Evolutionary conservation across 2,113 vertebrate genomes (phyloP).

Genomic region (Herpailurus yagouaroundi): DNA sequence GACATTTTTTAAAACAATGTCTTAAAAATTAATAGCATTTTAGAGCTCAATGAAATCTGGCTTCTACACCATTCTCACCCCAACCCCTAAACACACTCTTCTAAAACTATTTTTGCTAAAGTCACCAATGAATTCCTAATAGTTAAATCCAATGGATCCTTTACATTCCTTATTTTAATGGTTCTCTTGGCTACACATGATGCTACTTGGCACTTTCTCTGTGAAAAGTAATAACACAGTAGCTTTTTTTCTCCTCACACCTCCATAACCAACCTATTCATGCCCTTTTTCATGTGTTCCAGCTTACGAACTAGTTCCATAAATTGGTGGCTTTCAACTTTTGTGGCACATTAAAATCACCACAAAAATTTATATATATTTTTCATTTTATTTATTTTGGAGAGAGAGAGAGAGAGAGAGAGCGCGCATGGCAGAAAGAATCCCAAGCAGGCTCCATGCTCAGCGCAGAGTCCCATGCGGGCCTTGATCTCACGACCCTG

Average conservation of each 20-base stretch:
- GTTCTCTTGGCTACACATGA: not conserved
- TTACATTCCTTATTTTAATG: not conserved
- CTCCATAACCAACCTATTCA: not conserved
- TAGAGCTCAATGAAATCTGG: slow-evolving; percentile 9
- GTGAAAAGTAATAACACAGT: not conserved
- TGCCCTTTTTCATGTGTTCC: not conserved
- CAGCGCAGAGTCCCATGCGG: too few species aligned
- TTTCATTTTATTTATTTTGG: too few species aligned
- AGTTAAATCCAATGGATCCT: slow-evolving; percentile 8
- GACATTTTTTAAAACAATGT: too few species aligned
- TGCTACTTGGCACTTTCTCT: not conserved
- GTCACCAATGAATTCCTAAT: not conserved
- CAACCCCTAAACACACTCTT: not conserved
- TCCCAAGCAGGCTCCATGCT: too few species aligned
- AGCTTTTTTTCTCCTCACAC: not conserved
- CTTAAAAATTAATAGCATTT: slow-evolving; percentile 48
- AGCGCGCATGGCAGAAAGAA: too few species aligned
- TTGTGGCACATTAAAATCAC: not conserved
- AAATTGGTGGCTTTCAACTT: not conserved
- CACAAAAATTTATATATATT: not conserved
- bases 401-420: too few species aligned
- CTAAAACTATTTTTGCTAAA: slow-evolving; percentile 10
- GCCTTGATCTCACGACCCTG: too few species aligned
- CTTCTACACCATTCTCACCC: not conserved
- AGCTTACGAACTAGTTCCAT: not conserved